Conservation (phyloP, 2,888 invertebrate genomes). For the Orchestes rusci region DNA sequence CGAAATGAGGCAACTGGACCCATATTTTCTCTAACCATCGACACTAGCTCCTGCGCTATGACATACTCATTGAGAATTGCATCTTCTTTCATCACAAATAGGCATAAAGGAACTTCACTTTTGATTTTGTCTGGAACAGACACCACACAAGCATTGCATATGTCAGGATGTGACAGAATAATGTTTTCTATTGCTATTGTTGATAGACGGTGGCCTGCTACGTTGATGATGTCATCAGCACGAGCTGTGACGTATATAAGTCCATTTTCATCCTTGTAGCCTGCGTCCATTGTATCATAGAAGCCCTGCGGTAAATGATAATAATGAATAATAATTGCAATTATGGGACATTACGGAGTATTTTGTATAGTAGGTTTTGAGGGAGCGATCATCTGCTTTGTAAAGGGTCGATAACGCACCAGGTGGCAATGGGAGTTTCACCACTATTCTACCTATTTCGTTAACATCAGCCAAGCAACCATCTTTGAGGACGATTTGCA, state of each 20-base stretch:
- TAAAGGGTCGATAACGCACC: constrained; percentile 81
- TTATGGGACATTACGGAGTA: constrained; percentile 59
- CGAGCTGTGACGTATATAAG: constrained; percentile 84
- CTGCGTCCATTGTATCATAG: constrained; percentile 95
- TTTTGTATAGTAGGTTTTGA: constrained; percentile 72
- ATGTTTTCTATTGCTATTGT: constrained; percentile 89
- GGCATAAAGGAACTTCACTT: constrained; percentile 82
- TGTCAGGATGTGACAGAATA: constrained; percentile 74
- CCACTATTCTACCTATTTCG: constrained; percentile 77
- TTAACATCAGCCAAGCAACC: constrained; percentile 60
- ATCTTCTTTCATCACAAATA: constrained; percentile 69
- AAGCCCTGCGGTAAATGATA: constrained; percentile 54
- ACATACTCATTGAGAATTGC: constrained; percentile 46
- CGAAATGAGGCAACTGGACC: constrained; percentile 89
- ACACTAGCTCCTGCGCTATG: constrained; percentile 51
- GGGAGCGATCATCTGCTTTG: constrained; percentile 70
- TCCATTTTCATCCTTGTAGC: constrained; percentile 74
- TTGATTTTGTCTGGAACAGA: constrained; percentile 86
- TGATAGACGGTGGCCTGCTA: constrained; percentile 86
- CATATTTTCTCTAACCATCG: constrained; percentile 57
- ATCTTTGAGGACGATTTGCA: constrained; percentile 59
- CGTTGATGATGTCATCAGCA: constrained; percentile 93
- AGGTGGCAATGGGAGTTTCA: constrained; percentile 83
- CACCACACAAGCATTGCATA: constrained; percentile 83
- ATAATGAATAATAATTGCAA: neutral